Percentiles rank a stretch among this genome's conserved stretches.
These are phyloP conservation scores for Sardinella longiceps DNA, from an alignment of 2,797 vertebrate genomes.

Conservation along the genomic window DNA sequence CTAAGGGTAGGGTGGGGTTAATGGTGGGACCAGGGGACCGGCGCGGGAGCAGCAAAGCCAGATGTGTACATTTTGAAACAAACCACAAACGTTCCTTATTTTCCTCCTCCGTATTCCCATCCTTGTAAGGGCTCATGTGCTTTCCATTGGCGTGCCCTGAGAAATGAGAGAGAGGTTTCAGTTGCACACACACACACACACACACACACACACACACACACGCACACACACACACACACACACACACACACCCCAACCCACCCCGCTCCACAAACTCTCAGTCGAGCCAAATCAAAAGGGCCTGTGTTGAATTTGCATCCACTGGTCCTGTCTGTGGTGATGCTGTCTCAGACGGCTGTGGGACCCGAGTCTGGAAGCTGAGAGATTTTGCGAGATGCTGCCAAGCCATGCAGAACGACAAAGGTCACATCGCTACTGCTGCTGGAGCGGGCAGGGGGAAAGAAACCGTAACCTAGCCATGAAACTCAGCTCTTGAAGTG, in stretches of 20 bases:
- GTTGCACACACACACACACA: too few species aligned
- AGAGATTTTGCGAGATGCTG: constrained; percentile 1
- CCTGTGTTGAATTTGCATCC: not conserved
- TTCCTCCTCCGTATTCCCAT: constrained; percentile 43
- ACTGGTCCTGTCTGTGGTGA: not conserved
- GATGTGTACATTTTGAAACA: constrained; percentile 65
- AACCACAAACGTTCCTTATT: constrained; percentile 61
- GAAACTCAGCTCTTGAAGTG: not conserved
- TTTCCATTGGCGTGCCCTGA: constrained; percentile 68
- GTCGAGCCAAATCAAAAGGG: not conserved
- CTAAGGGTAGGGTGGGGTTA: not conserved
- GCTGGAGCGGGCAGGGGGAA: not conserved
- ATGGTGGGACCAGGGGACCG: not conserved
- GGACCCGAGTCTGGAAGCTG: not conserved
- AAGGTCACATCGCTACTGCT: not conserved
- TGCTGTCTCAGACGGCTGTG: too few species aligned
- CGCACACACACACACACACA: too few species aligned
- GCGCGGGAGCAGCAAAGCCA: constrained; percentile 59
- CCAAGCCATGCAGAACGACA: constrained; percentile 1
- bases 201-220: too few species aligned
- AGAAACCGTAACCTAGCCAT: not conserved
- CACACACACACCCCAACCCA: too few species aligned
- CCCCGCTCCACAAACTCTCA: too few species aligned
- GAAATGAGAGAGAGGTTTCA: constrained; percentile 57
- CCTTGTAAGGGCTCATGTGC: constrained; percentile 64